Evolutionary conservation across 2,888 invertebrate species (phyloP).

Genomic region (Drosophila leonis): DNA sequence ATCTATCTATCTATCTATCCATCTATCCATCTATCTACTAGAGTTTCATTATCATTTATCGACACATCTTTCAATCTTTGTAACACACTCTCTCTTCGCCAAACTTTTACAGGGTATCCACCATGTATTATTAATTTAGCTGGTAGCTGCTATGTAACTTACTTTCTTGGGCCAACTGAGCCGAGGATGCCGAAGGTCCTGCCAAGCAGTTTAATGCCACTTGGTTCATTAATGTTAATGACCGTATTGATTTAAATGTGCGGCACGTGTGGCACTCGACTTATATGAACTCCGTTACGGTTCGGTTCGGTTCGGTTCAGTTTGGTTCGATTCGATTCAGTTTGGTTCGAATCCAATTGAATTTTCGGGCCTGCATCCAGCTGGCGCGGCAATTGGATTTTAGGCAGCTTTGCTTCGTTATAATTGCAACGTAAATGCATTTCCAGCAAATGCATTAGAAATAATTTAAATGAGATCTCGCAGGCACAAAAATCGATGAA

Average conservation of each 20-base stretch:
- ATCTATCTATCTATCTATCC: neutral
- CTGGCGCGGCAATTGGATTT: neutral
- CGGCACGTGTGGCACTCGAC: slow-evolving; percentile 52
- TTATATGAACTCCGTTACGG: slow-evolving; percentile 23
- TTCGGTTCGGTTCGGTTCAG: neutral
- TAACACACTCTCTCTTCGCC: too few species aligned
- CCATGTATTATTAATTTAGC: neutral
- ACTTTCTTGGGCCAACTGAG: slow-evolving; percentile 32
- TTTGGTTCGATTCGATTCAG: neutral
- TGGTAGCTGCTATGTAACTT: slow-evolving; percentile 9
- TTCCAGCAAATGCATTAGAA: slow-evolving; percentile 24
- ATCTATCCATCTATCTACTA: neutral
- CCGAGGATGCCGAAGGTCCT: slow-evolving; percentile 37
- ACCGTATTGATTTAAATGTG: slow-evolving; percentile 59
- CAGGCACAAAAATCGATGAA: slow-evolving; percentile 15
- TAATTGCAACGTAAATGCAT: slow-evolving; percentile 12
- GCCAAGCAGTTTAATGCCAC: slow-evolving; percentile 48
- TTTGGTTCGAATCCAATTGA: slow-evolving; percentile 10
- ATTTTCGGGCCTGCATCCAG: slow-evolving; percentile 5
- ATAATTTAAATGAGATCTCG: slow-evolving; percentile 22
- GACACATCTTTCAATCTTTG: neutral
- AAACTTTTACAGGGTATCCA: slow-evolving; percentile 33
- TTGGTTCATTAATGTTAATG: slow-evolving; percentile 59
- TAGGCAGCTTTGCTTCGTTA: slow-evolving; percentile 15
- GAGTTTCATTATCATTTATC: too few species aligned